Evolutionary conservation across 2,888 invertebrate genomes (phyloP).

Genomic region (Piscicola geometra): DNA sequence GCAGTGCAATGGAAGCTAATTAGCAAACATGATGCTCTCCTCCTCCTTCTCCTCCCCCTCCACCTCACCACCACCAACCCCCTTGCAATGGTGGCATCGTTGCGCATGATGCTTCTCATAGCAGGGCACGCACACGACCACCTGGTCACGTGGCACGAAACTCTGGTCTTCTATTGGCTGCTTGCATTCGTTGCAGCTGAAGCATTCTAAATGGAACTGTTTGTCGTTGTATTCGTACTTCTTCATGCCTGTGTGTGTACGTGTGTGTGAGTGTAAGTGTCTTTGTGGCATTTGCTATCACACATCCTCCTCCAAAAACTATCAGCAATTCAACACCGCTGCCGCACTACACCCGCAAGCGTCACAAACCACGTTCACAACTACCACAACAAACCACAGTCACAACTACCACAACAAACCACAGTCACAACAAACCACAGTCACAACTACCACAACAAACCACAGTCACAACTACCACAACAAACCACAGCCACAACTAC

Average conservation of each 20-base stretch:
- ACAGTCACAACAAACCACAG: too few relatives aligned
- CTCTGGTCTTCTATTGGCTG: conserved; percentile 94
- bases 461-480: too few relatives aligned
- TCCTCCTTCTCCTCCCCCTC: conserved; percentile 20
- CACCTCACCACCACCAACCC: conserved; percentile 39
- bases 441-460: too few relatives aligned
- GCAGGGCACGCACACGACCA: conserved; percentile 97
- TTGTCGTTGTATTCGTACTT: conserved; percentile 99
- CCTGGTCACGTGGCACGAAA: conserved; percentile 91
- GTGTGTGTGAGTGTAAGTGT: not conserved
- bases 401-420: too few relatives aligned
- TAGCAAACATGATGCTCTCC: conserved; percentile 14
- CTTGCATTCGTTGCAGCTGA: conserved; percentile 92
- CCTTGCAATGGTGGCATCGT: conserved; percentile 64
- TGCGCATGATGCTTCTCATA: conserved; percentile 99
- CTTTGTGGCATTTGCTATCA: not conserved
- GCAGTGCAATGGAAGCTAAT: not conserved
- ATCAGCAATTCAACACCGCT: too few relatives aligned
- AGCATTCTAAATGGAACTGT: conserved; percentile 99
- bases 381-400: too few relatives aligned
- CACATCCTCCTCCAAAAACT: not conserved
- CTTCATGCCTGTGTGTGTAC: conserved; percentile 78
- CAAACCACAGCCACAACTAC: too few relatives aligned
- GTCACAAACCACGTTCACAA: too few relatives aligned
- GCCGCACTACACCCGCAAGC: not conserved